Conservation (phyloP, 2,888 invertebrate genomes). For the Pristionchus arcanus region DNA sequence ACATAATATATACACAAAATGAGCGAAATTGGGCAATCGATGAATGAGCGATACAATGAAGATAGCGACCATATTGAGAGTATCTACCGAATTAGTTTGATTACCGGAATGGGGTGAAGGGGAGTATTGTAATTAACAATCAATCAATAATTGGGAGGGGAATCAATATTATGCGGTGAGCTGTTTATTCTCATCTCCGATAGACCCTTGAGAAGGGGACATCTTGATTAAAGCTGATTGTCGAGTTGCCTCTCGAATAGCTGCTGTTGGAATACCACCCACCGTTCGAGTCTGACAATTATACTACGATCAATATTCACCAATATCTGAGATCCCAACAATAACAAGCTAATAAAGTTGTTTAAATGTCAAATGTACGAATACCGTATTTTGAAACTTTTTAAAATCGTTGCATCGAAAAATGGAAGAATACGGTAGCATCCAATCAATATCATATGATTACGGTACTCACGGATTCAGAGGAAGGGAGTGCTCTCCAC, state of each 20-base stretch:
- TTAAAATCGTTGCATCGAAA: neutral
- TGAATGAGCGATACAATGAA: slow-evolving; percentile 22
- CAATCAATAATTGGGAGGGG: neutral
- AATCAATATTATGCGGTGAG: slow-evolving; percentile 18
- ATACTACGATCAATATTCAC: neutral
- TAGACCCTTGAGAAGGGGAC: slow-evolving; percentile 52
- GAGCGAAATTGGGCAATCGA: neutral
- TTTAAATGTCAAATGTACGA: no score
- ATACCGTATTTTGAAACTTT: neutral
- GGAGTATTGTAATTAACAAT: neutral
- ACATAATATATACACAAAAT: slow-evolving; percentile 33
- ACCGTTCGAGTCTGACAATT: slow-evolving; percentile 30
- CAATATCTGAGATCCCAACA: no score
- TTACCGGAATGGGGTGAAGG: slow-evolving; percentile 28
- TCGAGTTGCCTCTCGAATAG: slow-evolving; percentile 37
- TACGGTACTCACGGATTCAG: slow-evolving; percentile 41
- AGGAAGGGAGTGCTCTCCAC: slow-evolving; percentile 63
- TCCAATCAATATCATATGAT: neutral
- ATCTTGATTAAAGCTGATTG: slow-evolving; percentile 23
- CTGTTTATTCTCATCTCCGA: slow-evolving; percentile 48
- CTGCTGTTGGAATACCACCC: slow-evolving; percentile 41
- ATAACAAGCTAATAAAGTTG: no score
- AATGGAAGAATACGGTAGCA: neutral
- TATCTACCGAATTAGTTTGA: slow-evolving; percentile 51
- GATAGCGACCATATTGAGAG: slow-evolving; percentile 6